Conservation (phyloP, 2,797 vertebrate genomes). For the Pogoniulus pusillus region DNA sequence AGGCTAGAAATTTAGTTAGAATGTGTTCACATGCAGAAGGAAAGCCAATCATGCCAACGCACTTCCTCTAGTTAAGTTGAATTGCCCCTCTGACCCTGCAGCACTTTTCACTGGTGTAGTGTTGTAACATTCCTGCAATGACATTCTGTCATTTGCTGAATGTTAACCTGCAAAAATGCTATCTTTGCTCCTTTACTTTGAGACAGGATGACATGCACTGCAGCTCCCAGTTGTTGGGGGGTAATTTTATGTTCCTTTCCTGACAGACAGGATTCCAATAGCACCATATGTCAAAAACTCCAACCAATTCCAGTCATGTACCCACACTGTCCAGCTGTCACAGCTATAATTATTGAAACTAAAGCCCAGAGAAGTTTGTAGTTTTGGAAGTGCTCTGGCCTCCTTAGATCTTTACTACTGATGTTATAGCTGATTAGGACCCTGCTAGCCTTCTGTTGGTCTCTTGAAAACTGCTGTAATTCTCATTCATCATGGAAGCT, state of each 20-base stretch:
- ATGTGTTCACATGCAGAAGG: not conserved
- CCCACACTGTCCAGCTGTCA: constrained; percentile 75
- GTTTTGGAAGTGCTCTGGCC: constrained; percentile 73
- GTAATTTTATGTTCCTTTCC: constrained; percentile 51
- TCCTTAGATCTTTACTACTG: constrained; percentile 80
- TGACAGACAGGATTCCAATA: constrained; percentile 63
- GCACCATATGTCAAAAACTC: constrained; percentile 72
- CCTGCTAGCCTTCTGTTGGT: constrained; percentile 78
- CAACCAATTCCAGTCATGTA: constrained; percentile 76
- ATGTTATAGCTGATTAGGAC: constrained; percentile 80
- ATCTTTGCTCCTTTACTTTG: constrained; percentile 14
- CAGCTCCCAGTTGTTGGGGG: constrained; percentile 35
- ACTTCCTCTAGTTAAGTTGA: constrained; percentile 22
- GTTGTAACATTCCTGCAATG: not conserved
- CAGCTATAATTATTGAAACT: constrained; percentile 72
- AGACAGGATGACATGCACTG: not conserved
- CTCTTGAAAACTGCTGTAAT: constrained; percentile 78
- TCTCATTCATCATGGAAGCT: constrained; percentile 78
- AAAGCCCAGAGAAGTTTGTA: constrained; percentile 62
- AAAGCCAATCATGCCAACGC: not conserved
- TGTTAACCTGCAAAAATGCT: constrained; percentile 43
- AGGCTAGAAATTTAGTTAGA: constrained; percentile 8
- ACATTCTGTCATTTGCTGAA: constrained; percentile 42
- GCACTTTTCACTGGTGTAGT: not conserved
- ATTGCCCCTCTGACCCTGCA: constrained; percentile 22